phyloP scores from a whole-genome alignment of 2,888 invertebrate species.

The Tinea semifulvella region DNA sequence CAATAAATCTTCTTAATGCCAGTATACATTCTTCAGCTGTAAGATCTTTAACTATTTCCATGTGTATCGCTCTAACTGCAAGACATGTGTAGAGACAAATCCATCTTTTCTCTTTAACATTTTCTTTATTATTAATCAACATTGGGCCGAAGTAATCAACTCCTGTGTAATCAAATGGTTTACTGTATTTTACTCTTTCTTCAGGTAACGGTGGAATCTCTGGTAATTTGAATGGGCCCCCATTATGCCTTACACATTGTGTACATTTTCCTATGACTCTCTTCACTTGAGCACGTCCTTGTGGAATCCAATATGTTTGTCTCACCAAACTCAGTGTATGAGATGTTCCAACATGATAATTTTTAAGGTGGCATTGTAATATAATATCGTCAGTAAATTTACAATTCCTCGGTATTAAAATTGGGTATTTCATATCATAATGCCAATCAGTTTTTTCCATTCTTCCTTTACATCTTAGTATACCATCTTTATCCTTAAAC shows the following conservation, averaged over 20 bases:
- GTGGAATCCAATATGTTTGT: slow-evolving; percentile 20
- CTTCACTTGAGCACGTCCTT: slow-evolving; percentile 19
- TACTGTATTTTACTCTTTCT: slow-evolving; percentile 2
- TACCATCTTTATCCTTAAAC: slow-evolving; percentile 17
- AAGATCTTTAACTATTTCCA: slow-evolving; percentile 17
- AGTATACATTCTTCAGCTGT: slow-evolving; percentile 18
- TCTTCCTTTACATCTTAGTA: slow-evolving; percentile 19
- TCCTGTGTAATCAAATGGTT: slow-evolving; percentile 2
- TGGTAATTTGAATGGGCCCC: slow-evolving; percentile 23
- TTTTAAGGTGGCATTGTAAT: slow-evolving; percentile 15
- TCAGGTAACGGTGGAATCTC: slow-evolving; percentile 20
- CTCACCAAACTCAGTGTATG: slow-evolving; percentile 19
- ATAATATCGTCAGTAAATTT: slow-evolving; percentile 18
- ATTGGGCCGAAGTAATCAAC: slow-evolving; percentile 10
- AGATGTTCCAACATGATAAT: slow-evolving; percentile 19
- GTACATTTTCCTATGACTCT: slow-evolving; percentile 17
- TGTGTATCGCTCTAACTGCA: slow-evolving; percentile 16
- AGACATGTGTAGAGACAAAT: slow-evolving; percentile 12
- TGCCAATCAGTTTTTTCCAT: slow-evolving; percentile 13
- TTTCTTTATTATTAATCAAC: background rate
- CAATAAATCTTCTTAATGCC: slow-evolving; percentile 15
- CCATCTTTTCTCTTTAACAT: slow-evolving; percentile 10
- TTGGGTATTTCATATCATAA: slow-evolving; percentile 17
- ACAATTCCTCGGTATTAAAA: slow-evolving; percentile 17
- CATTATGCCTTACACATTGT: slow-evolving; percentile 21